Percentiles rank a stretch among this genome's conserved stretches.
Evolutionary conservation across 2,113 vertebrate genomes (phyloP).

Genomic region (Phocoena phocoena): DNA sequence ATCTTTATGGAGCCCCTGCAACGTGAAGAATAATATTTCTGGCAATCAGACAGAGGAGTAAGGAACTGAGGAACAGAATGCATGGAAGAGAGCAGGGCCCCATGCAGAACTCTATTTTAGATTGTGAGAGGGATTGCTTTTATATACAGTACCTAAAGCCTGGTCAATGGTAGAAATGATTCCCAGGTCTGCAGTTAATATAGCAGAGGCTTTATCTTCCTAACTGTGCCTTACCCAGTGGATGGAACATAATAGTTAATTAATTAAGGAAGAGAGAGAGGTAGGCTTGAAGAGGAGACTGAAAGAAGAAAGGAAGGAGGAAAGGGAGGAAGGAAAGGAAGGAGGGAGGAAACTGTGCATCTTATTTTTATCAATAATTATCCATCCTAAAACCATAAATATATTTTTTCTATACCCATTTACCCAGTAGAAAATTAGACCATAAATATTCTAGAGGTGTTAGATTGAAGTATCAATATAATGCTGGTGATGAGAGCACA

Average conservation of each 20-base stretch:
- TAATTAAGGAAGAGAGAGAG: background rate
- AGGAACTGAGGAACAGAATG: background rate
- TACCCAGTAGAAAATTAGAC: background rate
- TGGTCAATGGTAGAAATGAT: background rate
- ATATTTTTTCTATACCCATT: background rate
- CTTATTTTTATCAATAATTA: background rate
- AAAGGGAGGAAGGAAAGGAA: background rate
- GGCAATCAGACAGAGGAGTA: background rate
- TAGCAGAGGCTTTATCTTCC: background rate
- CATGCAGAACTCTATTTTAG: background rate
- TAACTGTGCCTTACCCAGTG: background rate
- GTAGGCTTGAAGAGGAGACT: background rate
- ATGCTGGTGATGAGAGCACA: background rate
- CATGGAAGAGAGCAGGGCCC: background rate
- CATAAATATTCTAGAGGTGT: background rate
- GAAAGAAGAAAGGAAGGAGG: background rate
- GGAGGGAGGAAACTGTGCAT: background rate
- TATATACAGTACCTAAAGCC: background rate
- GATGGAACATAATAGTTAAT: background rate
- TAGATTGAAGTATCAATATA: background rate
- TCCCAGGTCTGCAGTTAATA: background rate
- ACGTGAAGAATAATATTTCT: background rate
- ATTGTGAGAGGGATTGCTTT: background rate
- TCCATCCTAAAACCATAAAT: background rate
- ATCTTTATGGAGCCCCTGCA: background rate